phyloP scores from a whole-genome alignment of 1,140 invertebrate genomes.

The Papilio glaucus region DNA sequence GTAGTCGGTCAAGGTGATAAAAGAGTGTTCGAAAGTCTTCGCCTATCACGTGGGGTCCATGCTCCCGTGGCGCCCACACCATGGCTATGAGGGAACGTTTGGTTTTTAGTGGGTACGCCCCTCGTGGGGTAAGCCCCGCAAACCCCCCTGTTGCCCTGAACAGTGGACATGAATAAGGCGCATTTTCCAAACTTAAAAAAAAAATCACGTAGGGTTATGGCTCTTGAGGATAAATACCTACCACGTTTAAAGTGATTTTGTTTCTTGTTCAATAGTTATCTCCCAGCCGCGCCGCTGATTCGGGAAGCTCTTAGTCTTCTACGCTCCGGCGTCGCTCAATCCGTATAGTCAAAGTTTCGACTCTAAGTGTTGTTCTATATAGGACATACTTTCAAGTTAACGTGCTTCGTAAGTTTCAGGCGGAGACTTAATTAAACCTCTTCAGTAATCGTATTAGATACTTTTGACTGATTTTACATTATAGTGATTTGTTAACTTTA shows the following conservation, averaged over 20 bases:
- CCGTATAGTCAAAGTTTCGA: neutral
- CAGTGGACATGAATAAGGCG: no score
- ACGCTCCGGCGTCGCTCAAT: neutral
- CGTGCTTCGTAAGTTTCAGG: neutral
- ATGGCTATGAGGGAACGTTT: no score
- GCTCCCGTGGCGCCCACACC: no score
- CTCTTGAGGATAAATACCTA: no score
- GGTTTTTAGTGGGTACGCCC: no score
- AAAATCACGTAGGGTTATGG: no score
- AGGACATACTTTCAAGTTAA: slow-evolving; percentile 12
- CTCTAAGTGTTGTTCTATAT: slow-evolving; percentile 6
- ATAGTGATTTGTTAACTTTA: neutral
- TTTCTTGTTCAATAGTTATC: slow-evolving; percentile 9
- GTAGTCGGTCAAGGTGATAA: no score
- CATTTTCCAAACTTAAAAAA: no score
- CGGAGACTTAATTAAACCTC: neutral
- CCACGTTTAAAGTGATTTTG: neutral
- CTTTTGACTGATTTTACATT: neutral
- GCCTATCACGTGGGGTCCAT: no score
- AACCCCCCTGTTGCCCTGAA: no score
- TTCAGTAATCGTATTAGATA: neutral
- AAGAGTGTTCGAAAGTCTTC: no score
- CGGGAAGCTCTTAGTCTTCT: slow-evolving; percentile 3
- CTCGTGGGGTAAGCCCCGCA: no score
- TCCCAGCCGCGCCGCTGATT: neutral